These are phyloP conservation scores for Pollenia angustigena DNA, from an alignment of 2,888 invertebrate genomes.

Conservation along the genomic window DNA sequence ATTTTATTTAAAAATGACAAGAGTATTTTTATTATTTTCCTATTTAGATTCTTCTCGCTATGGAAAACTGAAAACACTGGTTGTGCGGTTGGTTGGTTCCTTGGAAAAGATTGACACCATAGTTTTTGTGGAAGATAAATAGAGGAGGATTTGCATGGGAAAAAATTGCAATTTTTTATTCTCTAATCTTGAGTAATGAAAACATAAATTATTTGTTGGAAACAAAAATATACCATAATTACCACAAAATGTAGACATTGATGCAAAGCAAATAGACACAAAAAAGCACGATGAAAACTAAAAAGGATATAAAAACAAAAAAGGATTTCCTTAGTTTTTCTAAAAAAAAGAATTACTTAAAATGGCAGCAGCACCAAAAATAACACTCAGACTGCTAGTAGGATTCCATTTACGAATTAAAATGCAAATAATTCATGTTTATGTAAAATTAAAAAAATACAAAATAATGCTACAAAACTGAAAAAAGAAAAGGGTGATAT, in stretches of 20 bases:
- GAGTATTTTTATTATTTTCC: constrained; percentile 23
- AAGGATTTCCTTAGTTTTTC: constrained; percentile 54
- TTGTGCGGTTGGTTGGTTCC: constrained; percentile 37
- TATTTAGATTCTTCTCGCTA: constrained; percentile 1
- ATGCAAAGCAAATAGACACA: constrained; percentile 64
- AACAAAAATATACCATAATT: constrained; percentile 73
- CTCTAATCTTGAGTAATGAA: constrained; percentile 73
- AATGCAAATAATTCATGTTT: constrained; percentile 78
- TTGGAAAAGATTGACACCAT: constrained; percentile 66
- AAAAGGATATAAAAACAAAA: constrained; percentile 56
- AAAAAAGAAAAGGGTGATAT: constrained; percentile 29
- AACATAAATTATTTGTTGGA: constrained; percentile 72
- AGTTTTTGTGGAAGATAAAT: constrained; percentile 55
- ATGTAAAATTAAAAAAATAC: constrained; percentile 68
- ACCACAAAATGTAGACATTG: constrained; percentile 72
- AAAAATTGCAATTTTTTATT: constrained; percentile 68
- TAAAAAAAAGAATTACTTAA: constrained; percentile 15
- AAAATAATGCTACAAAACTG: constrained; percentile 44
- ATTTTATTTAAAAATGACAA: constrained; percentile 44
- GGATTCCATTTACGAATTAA: constrained; percentile 77
- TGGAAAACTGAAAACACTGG: constrained; percentile 24
- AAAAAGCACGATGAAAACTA: constrained; percentile 50
- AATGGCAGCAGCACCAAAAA: constrained; percentile 38
- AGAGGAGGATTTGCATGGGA: constrained; percentile 57
- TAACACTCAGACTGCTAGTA: constrained; percentile 61